phyloP scores from a whole-genome alignment of 2,113 vertebrate species.

The Lasiurus borealis region DNA sequence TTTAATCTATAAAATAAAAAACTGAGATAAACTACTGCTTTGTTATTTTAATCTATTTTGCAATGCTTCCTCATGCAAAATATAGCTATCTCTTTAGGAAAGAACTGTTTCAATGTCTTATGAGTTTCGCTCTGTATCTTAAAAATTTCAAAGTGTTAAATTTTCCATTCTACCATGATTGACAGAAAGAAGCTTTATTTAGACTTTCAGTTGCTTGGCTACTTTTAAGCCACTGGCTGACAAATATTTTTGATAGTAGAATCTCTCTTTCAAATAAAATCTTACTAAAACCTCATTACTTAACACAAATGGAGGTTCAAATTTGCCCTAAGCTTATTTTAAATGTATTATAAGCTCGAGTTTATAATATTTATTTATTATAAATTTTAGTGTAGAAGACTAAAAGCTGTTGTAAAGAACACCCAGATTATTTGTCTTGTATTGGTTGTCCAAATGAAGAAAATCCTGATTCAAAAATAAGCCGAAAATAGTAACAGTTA shows the following conservation, averaged over 20 bases:
- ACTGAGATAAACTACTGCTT: background rate
- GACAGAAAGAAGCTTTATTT: constrained; percentile 29
- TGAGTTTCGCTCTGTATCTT: background rate
- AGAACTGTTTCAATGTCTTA: background rate
- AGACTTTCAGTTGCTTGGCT: background rate
- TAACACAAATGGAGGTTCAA: constrained; percentile 7
- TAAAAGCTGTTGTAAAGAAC: background rate
- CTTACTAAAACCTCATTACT: constrained; percentile 20
- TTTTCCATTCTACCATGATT: constrained; percentile 8
- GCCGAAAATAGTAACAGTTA: background rate
- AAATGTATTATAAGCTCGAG: background rate
- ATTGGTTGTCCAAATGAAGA: constrained; percentile 5
- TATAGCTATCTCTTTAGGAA: background rate
- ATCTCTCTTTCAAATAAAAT: constrained; percentile 43
- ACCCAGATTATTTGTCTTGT: background rate
- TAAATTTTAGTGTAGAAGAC: background rate
- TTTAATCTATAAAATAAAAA: background rate
- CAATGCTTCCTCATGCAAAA: constrained; percentile 9
- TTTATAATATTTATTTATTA: background rate
- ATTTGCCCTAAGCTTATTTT: background rate
- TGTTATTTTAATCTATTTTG: constrained; percentile 36
- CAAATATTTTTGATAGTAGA: constrained; percentile 28
- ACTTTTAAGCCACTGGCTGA: background rate
- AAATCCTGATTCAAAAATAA: background rate
- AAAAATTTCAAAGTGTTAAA: constrained; percentile 15